phyloP scores from a whole-genome alignment of 2,797 vertebrate species.

The Acomys russatus region DNA sequence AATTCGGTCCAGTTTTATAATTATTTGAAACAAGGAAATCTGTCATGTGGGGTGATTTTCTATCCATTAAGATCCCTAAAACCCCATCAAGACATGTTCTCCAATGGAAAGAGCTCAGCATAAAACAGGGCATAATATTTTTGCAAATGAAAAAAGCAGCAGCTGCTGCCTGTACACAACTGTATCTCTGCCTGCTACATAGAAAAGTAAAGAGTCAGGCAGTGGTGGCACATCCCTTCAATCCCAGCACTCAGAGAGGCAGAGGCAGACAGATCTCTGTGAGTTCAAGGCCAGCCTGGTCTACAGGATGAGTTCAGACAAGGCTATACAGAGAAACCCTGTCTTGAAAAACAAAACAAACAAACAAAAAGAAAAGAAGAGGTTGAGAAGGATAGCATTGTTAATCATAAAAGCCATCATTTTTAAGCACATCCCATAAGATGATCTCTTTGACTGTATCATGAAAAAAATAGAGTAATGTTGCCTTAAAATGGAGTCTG shows the following conservation, averaged over 20 bases:
- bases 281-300: no score
- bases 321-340: no score
- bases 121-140: neutral
- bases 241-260: no score
- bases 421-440: neutral
- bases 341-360: no score
- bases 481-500: no score
- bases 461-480: neutral
- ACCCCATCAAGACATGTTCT: neutral
- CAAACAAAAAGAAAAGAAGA: no score
- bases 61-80: neutral
- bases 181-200: neutral
- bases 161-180: neutral
- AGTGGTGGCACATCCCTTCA: no score
- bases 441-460: neutral
- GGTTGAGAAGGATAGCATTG: neutral
- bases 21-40: conserved; percentile 19
- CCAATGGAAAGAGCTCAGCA: neutral
- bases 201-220: neutral
- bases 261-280: no score
- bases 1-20: neutral
- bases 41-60: neutral
- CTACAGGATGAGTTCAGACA: no score
- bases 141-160: neutral
- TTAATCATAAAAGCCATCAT: neutral